Evolutionary conservation across 2,888 invertebrate species (phyloP).

Genomic region (Sarcophaga subvicina): DNA sequence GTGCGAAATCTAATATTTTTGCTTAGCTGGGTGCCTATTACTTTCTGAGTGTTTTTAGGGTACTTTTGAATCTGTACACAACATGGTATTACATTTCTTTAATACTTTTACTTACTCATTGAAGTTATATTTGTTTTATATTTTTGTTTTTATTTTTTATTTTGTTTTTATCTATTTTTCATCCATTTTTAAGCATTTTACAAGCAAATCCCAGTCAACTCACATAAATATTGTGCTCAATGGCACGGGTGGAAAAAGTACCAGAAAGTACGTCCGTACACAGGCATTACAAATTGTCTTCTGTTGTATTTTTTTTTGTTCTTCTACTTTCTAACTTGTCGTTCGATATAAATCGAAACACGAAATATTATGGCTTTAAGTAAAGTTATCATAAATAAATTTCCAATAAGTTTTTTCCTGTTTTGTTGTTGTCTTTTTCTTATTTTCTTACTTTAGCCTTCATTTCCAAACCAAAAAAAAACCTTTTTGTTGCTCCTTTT

Average conservation of each 20-base stretch:
- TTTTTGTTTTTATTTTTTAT: neutral
- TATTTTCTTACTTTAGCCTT: neutral
- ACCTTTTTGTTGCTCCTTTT: neutral
- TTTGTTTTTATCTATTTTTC: conserved; percentile 18
- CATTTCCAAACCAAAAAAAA: neutral
- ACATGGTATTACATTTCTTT: neutral
- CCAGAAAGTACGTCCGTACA: conserved; percentile 10
- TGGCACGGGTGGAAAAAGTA: conserved; percentile 25
- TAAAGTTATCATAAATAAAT: conserved; percentile 61
- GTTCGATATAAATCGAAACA: conserved; percentile 48
- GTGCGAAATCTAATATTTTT: no score
- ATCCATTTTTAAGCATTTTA: conserved; percentile 18
- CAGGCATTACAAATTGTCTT: neutral
- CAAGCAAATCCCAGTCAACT: conserved; percentile 38
- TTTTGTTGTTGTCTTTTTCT: conserved; percentile 1
- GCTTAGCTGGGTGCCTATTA: neutral
- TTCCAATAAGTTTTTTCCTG: conserved; percentile 50
- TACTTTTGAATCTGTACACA: neutral
- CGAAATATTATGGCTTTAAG: conserved; percentile 55
- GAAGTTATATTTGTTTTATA: neutral
- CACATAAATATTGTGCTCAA: conserved; percentile 56
- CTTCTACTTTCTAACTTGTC: conserved; percentile 19
- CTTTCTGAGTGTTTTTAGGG: neutral
- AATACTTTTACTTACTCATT: neutral
- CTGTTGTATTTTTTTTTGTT: neutral